These are phyloP conservation scores for Phrynosoma blainvillii DNA, from an alignment of 2,113 vertebrate genomes.

Conservation along the genomic window DNA sequence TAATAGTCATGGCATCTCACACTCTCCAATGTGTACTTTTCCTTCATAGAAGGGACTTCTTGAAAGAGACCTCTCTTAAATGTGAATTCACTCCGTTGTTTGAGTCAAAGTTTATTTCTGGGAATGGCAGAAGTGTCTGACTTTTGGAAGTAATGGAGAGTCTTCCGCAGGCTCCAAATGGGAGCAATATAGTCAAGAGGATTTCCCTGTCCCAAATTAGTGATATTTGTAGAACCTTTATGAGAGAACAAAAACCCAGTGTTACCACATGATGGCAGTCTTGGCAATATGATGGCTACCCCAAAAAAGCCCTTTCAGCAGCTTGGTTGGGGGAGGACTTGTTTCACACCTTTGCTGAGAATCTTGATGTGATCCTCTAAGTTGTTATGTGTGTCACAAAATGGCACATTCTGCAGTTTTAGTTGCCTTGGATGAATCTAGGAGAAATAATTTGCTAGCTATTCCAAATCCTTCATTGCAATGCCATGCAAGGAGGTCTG, in stretches of 20 bases:
- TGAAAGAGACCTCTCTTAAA: background rate
- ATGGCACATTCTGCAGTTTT: background rate
- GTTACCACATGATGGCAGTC: constrained; percentile 22
- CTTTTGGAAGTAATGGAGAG: background rate
- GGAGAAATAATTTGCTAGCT: background rate
- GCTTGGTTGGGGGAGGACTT: background rate
- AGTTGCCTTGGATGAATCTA: background rate
- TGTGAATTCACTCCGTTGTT: background rate
- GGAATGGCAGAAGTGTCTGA: background rate
- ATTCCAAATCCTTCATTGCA: background rate
- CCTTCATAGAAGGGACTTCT: background rate
- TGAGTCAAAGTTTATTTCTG: background rate
- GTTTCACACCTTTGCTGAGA: background rate
- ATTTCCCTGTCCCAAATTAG: background rate
- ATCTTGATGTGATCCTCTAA: background rate
- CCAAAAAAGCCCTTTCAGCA: background rate
- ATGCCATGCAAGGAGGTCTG: background rate
- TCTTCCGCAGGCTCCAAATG: no score
- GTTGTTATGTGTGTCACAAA: background rate
- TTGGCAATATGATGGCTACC: background rate
- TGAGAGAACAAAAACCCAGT: background rate
- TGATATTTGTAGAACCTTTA: background rate
- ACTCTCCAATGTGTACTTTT: background rate
- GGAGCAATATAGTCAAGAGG: no score
- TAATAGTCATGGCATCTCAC: background rate